Conservation (phyloP, 2,888 invertebrate species). For the Drosophila demipolita region DNA sequence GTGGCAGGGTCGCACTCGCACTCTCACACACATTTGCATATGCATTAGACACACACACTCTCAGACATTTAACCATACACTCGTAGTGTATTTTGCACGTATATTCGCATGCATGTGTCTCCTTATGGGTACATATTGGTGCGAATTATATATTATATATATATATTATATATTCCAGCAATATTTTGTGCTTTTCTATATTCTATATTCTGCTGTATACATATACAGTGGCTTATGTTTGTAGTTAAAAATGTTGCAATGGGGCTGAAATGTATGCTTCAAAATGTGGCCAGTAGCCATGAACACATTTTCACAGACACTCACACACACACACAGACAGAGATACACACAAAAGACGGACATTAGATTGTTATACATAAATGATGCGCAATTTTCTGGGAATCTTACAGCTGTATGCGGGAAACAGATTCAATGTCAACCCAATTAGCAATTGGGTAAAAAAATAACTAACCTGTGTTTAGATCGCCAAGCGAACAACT, state of each 20-base stretch:
- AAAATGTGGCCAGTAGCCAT: conserved; percentile 21
- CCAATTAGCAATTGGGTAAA: conserved; percentile 27
- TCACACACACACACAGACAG: conserved; percentile 11
- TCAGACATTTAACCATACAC: conserved; percentile 9
- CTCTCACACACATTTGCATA: conserved; percentile 34
- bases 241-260: conserved; percentile 20
- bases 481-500: conserved; percentile 34
- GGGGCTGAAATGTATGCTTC: conserved; percentile 30
- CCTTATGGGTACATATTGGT: conserved; percentile 4
- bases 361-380: conserved; percentile 73
- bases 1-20: conserved; percentile 34
- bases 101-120: conserved; percentile 4
- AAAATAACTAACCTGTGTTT: conserved; percentile 52
- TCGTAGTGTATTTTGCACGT: background rate
- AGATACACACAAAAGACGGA: conserved; percentile 38
- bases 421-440: conserved; percentile 34
- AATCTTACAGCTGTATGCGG: background rate
- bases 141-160: background rate
- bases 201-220: background rate
- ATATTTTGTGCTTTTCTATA: background rate
- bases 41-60: conserved; percentile 15
- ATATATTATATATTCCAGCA: background rate
- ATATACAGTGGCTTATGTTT: background rate
- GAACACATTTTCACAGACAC: conserved; percentile 7
- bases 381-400: conserved; percentile 55